A percentile compares a stretch with the other conserved stretches of the same genome.
Evolutionary conservation across 2,888 invertebrate species (phyloP).

Genomic region (Macropis europaea): DNA sequence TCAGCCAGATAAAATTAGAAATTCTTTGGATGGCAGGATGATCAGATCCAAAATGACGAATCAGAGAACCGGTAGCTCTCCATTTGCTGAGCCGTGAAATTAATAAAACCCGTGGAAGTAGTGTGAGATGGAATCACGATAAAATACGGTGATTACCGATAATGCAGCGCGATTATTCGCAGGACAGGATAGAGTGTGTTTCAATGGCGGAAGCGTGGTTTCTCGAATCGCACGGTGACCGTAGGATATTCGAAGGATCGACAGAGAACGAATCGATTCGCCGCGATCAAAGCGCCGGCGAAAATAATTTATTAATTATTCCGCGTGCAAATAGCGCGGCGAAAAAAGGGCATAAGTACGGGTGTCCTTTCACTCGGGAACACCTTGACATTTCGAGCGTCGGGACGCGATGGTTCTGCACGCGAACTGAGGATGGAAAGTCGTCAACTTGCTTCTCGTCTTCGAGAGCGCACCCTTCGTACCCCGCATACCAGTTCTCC

Average conservation of each 20-base stretch:
- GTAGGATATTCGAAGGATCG: conserved; percentile 7
- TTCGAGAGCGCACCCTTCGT: conserved; percentile 21
- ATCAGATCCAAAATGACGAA: no score
- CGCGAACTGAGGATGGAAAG: conserved; percentile 29
- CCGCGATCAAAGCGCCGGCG: neutral
- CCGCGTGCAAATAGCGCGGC: conserved; percentile 20
- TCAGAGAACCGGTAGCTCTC: no score
- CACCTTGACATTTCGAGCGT: conserved; percentile 63
- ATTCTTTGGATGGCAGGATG: no score
- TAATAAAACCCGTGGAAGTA: no score
- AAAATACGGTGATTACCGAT: no score
- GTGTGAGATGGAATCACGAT: no score
- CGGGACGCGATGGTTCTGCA: conserved; percentile 10
- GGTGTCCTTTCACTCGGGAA: conserved; percentile 62
- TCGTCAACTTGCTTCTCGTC: conserved; percentile 20
- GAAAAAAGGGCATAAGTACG: conserved; percentile 41
- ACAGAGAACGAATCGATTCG: conserved; percentile 17
- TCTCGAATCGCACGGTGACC: conserved; percentile 7
- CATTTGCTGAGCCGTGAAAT: no score
- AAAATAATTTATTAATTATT: conserved; percentile 57
- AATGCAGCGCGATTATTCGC: no score
- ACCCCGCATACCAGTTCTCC: no score
- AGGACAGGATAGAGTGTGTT: no score
- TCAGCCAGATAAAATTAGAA: no score
- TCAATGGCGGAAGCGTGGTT: no score